phyloP scores from a whole-genome alignment of 2,797 vertebrate genomes.

The Acanthurus leucopareius region DNA sequence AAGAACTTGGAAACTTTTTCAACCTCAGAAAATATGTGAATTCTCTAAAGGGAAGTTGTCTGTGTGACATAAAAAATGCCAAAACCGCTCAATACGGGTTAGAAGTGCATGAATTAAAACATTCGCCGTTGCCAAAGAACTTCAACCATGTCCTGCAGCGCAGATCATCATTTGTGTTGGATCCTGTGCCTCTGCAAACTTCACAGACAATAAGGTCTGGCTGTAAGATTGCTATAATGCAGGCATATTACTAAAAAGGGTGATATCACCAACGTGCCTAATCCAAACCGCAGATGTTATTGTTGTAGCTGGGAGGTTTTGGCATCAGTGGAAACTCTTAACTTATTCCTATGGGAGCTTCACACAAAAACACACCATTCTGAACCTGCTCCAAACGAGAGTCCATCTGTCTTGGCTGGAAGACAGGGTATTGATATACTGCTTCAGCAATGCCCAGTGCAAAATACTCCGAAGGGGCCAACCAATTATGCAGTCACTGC shows the following conservation, averaged over 20 bases:
- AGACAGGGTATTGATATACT: conserved; percentile 61
- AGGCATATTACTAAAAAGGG: conserved; percentile 58
- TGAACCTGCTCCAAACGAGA: conserved; percentile 58
- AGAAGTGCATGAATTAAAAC: conserved; percentile 52
- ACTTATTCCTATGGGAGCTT: conserved; percentile 58
- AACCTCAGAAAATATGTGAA: conserved; percentile 8
- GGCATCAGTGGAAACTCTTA: conserved; percentile 65
- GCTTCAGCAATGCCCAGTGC: conserved; percentile 55
- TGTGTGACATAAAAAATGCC: conserved; percentile 30
- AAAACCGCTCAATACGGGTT: conserved; percentile 27
- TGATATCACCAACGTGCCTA: conserved; percentile 73
- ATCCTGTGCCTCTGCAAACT: conserved; percentile 54
- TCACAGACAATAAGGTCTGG: conserved; percentile 68
- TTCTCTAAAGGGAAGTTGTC: conserved; percentile 8
- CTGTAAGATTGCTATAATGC: conserved; percentile 59
- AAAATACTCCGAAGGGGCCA: conserved; percentile 65
- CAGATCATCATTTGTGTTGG: conserved; percentile 64
- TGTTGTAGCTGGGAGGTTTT: conserved; percentile 73
- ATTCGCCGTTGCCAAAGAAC: conserved; percentile 37
- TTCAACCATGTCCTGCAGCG: conserved; percentile 26
- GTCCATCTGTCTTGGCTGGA: conserved; percentile 63
- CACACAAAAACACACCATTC: conserved; percentile 58
- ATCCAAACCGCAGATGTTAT: conserved; percentile 77
- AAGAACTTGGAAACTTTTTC: neutral
- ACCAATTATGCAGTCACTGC: conserved; percentile 59